Base-by-base conservation (phyloP, 2,888 invertebrate species). In the Erpobdella octoculata region DNA sequence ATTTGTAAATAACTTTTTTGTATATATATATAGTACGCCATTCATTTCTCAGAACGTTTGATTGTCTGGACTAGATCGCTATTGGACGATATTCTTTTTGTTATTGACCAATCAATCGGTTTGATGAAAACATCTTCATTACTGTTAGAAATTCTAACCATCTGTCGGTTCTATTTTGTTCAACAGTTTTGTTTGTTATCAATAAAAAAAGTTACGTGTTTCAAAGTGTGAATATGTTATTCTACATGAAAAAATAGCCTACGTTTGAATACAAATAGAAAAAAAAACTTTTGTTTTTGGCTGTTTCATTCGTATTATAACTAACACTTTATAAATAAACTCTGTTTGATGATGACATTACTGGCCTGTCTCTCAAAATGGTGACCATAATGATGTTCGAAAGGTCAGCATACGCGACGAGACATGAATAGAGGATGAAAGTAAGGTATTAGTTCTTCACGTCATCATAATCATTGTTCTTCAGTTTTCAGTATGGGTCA, bases 111-210 rank as follows among this genome's bases (percentile, higher is more conserved):
- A 53, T 35, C 62, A 28, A 62, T 62, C 62, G 33, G 62, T 33
- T 28, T 31, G 62, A n/a, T 33, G 62, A 31, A 33, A 62, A 62
- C 35, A 35, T 62, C 62, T 62, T 62, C 62, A 28, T 62, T 62
- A 62, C 28, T 62, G 62, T n/a, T 15, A 12, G 62, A 62, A n/a
- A 8, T 33, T 28, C n/a, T 8, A 8, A 62, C 62, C 62, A 62
- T 62, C 62, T 62, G 62, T 18, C 53, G 53, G 21, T 53, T 15
- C 28, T 53, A 53, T 53, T 53, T 28, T 28, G 53, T 53, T 53
- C 53, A 53, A 25, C 15, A 28, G 53, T 53, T 53, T 25, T 53
- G 15, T n/a, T 28, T 53, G 53, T n/a, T n/a, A n/a, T n/a, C n/a
- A n/a, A n/a, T n/a, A n/a, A n/a, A n/a, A n/a, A n/a, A n/a, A n/a